Evolutionary conservation across 2,888 invertebrate genomes (phyloP), one percentile per base, ranked within the genome.

Genomic region (Drosophila eohydei): DNA sequence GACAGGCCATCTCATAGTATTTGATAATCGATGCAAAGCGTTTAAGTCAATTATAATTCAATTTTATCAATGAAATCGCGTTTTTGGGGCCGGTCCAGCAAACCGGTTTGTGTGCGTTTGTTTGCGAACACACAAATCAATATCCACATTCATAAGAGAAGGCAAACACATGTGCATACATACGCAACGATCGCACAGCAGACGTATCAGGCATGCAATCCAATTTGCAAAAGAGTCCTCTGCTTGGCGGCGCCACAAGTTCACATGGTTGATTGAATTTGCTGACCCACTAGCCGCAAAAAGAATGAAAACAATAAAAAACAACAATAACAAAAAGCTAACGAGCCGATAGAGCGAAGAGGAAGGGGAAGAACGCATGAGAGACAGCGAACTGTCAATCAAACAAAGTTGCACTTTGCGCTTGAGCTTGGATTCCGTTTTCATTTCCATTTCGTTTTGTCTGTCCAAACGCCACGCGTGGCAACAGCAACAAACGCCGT

Each of bases 201-300:
- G n/a, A 51, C 21, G 8, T 30, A 34, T 16, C 54, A 43, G 55
- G 46, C 69, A 76, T 80, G 83, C 86, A 86, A 83, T 86, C 81
- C 66, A 80, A 84, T 88, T 88, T 72, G 64, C 71, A 61, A 71
- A 66, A 60, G 38, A 65, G 63, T 56, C 63, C 36, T 59, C 60
- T 66, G 51, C 40, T 67, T 60, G 63, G 79, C 77, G 79, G 79
- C 81, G 72, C 78, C 76, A 71, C 89, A 90, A 90, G 90, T 90
- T 90, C 90, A 90, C 74, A 77, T 83, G 78, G 81, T 88, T 88
- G 87, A 90, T 91, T 89, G 80, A 90, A 90, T 90, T 90, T 82
- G 85, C 77, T 91, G 87, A 91, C 91, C 90, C 83, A 89, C 80
- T 84, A 72, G 79, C 82, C 81, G 69, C 70, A 69, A 74, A 70